Evolutionary conservation across 2,113 vertebrate genomes (phyloP), one percentile per base, ranked within the genome.

Genomic region (Rhegmatorhina hoffmannsi): DNA sequence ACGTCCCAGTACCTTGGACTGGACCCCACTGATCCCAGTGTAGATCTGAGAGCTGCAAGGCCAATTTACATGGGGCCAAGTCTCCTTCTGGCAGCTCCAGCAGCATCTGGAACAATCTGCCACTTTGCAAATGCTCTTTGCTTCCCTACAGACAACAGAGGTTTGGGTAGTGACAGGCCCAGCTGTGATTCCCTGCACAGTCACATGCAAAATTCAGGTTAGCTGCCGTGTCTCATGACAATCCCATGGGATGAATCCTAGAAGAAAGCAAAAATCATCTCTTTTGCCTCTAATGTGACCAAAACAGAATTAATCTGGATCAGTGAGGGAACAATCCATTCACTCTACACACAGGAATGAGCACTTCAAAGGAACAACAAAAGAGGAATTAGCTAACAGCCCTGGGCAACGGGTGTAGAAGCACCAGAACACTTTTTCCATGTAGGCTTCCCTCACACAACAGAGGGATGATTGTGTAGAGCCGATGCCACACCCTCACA

Each of bases 361-460:
- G 33, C 31, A 44, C 75, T 85, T 74, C 87, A 86, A 94, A 95
- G 67, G 36, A 55, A 4, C 46, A 93, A 92, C 70, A 79, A 84
- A 94, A 91, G 67, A 69, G 55, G 85, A 84, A 88, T 84, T 92
- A 88, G 83, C 9, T 49, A 78, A 88, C 34, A 84, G 83, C 90
- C 72, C 75, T 47, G 59, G 72, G 87, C 93, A 63, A 88, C 56
- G 85, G 59, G 85, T 67, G 89, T 72, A 92, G 87, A 55, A 94
- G 82, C 33, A 92, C 60, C 72, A 83, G 86, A 94, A 34, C 68
- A 67, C 64, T 84, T 95, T 92, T 88, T 90, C 64, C 58, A 78
- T 7, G 18, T 21, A 50, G 46, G 66, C 47, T 86, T 89, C 52
- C 34, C 49, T 72, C 64, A 26, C 29, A 58, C 36, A 93, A 73